A percentile compares a stretch with the other conserved stretches of the same genome.
Conservation (phyloP, 2,888 invertebrate genomes). For the Drosophila mercatorum region DNA sequence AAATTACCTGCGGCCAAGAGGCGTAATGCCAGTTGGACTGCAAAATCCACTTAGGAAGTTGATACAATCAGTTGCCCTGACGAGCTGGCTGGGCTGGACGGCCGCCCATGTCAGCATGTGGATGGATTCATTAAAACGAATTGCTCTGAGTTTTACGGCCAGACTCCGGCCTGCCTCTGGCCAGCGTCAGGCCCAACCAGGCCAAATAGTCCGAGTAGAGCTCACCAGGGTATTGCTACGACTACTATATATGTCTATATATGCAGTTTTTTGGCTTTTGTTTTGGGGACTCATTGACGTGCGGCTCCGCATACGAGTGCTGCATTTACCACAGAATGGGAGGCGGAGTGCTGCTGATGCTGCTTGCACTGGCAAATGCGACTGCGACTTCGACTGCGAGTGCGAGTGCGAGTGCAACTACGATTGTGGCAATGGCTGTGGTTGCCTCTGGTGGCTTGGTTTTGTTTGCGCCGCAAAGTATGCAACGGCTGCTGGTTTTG, state of each 20-base stretch:
- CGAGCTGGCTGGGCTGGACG: conserved; percentile 39
- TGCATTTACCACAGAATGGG: conserved; percentile 27
- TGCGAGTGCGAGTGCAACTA: conserved; percentile 11
- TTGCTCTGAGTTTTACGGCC: conserved; percentile 75
- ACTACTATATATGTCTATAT: conserved; percentile 43
- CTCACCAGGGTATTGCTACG: conserved; percentile 45
- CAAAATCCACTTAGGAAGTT: conserved; percentile 80
- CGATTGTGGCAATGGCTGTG: conserved; percentile 25
- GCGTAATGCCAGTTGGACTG: conserved; percentile 81
- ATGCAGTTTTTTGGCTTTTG: conserved; percentile 51
- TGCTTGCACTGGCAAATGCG: conserved; percentile 13
- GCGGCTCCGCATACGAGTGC: conserved; percentile 43
- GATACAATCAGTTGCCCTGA: conserved; percentile 78
- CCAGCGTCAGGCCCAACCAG: conserved; percentile 17
- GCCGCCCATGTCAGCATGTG: conserved; percentile 60
- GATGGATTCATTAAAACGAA: conserved; percentile 82
- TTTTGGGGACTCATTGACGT: conserved; percentile 76
- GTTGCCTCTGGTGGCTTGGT: conserved; percentile 64
- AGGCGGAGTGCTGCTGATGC: conserved; percentile 31
- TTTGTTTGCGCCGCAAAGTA: conserved; percentile 78
- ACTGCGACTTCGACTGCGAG: not conserved
- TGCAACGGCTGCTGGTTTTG: conserved; percentile 77
- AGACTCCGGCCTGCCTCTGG: conserved; percentile 18
- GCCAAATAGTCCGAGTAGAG: conserved; percentile 51
- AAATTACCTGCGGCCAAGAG: conserved; percentile 81